These are phyloP conservation scores for Eumaeus atala DNA, from an alignment of 1,140 invertebrate genomes.

Conservation along the genomic window DNA sequence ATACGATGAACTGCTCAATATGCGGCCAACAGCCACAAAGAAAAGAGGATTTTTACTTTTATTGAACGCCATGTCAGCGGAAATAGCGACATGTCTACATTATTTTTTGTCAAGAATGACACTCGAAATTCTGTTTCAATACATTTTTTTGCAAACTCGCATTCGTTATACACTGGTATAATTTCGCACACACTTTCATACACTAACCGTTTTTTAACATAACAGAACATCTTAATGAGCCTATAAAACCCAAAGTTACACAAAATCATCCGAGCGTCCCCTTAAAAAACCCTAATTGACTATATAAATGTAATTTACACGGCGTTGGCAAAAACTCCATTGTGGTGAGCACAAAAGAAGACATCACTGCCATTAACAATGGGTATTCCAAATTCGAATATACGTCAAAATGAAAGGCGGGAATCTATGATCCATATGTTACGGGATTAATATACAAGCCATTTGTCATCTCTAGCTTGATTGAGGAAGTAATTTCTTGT, in stretches of 20 bases:
- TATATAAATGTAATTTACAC: slow-evolving; percentile 58
- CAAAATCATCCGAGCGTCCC: slow-evolving; percentile 37
- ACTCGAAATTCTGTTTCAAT: too few relatives aligned
- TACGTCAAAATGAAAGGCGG: slow-evolving; percentile 49
- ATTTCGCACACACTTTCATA: too few relatives aligned
- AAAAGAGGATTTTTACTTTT: too few relatives aligned
- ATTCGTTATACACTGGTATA: not conserved
- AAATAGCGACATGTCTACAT: too few relatives aligned
- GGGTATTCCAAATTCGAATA: slow-evolving; percentile 53
- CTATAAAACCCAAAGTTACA: slow-evolving; percentile 36
- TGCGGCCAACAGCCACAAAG: too few relatives aligned
- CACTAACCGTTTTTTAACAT: slow-evolving; percentile 46
- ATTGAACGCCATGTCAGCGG: too few relatives aligned
- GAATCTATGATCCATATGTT: slow-evolving; percentile 64
- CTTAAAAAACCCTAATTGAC: slow-evolving; percentile 37
- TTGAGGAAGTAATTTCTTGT: slow-evolving; percentile 71
- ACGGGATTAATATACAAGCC: slow-evolving; percentile 58
- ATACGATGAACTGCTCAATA: too few relatives aligned
- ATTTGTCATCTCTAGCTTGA: slow-evolving; percentile 67
- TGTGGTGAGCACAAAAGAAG: slow-evolving; percentile 67
- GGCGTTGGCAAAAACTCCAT: slow-evolving; percentile 59
- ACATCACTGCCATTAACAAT: slow-evolving; percentile 59
- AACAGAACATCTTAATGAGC: slow-evolving; percentile 46
- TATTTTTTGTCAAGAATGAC: too few relatives aligned
- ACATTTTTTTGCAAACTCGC: too few relatives aligned